Evolutionary conservation across 2,113 vertebrate genomes (phyloP).

Genomic region (Neogobius melanostomus): DNA sequence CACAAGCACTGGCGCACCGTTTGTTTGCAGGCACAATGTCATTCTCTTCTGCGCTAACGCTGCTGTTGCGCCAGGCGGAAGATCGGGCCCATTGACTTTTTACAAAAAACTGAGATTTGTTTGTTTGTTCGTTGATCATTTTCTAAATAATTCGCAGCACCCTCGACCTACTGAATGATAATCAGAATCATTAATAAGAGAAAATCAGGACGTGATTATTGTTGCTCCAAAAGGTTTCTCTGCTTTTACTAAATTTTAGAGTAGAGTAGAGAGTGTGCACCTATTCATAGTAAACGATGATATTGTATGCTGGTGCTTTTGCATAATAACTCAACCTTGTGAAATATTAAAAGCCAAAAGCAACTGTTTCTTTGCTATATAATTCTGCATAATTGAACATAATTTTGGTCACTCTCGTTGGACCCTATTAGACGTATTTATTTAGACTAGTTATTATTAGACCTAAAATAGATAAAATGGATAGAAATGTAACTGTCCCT

Average conservation of each 20-base stretch:
- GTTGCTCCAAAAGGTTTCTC: background rate
- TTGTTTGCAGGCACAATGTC: no score
- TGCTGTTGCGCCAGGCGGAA: no score
- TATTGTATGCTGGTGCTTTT: background rate
- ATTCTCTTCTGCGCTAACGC: no score
- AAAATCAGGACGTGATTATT: background rate
- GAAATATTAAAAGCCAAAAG: background rate
- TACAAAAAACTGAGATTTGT: no score
- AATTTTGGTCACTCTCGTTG: background rate
- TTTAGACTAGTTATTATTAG: background rate
- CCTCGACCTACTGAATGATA: no score
- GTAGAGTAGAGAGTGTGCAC: no score
- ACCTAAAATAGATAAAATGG: background rate
- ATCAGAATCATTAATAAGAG: no score
- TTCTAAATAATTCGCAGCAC: no score
- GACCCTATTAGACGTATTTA: background rate
- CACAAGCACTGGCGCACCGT: no score
- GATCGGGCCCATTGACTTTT: no score
- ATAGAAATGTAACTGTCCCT: background rate
- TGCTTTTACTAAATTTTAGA: background rate
- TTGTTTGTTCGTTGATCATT: no score
- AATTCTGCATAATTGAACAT: background rate
- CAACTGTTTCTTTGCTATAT: background rate
- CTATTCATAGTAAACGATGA: background rate
- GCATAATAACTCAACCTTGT: background rate